A percentile compares a stretch with the other conserved stretches of the same genome.
Evolutionary conservation across 1,140 invertebrate species (phyloP).

Genomic region (Hyposmocoma kahamanoa): DNA sequence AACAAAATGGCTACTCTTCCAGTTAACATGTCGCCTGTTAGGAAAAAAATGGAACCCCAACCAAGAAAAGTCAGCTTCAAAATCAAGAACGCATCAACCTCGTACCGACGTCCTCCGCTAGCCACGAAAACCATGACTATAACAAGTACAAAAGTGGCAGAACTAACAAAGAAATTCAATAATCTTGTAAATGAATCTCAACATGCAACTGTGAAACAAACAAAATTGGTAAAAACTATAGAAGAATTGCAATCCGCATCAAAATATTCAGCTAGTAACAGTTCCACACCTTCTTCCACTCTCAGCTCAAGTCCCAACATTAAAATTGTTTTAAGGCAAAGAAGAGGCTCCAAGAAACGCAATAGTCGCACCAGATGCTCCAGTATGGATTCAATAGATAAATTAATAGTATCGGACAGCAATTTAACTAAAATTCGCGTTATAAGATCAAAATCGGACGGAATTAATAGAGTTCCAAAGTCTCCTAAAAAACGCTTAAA

Average conservation of each 20-base stretch:
- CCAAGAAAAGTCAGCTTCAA: constrained; percentile 72
- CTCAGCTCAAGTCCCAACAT: constrained; percentile 65
- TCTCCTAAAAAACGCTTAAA: constrained; percentile 53
- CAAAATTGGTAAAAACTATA: constrained; percentile 58
- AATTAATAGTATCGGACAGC: constrained; percentile 41
- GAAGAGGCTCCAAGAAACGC: constrained; percentile 50
- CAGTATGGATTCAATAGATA: constrained; percentile 66
- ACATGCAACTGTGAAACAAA: constrained; percentile 48
- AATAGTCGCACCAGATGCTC: constrained; percentile 59
- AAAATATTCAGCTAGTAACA: constrained; percentile 48
- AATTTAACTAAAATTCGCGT: constrained; percentile 51
- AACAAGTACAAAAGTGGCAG: constrained; percentile 69
- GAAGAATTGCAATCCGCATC: constrained; percentile 50
- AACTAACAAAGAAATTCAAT: constrained; percentile 75
- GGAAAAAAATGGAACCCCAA: constrained; percentile 48
- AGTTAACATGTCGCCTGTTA: constrained; percentile 28
- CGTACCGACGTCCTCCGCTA: constrained; percentile 49
- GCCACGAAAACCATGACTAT: constrained; percentile 63
- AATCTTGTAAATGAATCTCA: constrained; percentile 58
- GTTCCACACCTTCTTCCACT: constrained; percentile 61
- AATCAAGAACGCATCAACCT: constrained; percentile 58
- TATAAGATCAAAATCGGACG: constrained; percentile 66
- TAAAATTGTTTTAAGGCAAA: constrained; percentile 63
- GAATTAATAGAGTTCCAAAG: constrained; percentile 55
- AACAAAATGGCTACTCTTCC: constrained; percentile 22